phyloP scores from a whole-genome alignment of 1,140 invertebrate genomes.

The Zophobas atratus region DNA sequence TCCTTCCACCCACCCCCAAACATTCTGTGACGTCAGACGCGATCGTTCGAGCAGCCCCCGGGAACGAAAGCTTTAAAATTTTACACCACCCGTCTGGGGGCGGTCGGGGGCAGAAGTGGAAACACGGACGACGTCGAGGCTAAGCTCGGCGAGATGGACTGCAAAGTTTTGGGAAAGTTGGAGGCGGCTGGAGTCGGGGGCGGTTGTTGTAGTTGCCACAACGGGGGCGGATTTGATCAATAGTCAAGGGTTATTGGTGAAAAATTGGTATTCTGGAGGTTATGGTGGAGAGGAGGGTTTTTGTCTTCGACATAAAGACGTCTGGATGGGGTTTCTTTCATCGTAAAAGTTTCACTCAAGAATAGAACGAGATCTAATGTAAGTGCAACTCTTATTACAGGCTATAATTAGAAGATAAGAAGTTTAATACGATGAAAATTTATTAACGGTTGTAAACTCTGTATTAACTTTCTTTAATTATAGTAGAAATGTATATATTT shows the following conservation, averaged over 20 bases:
- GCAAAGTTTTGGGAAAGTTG: constrained; percentile 12
- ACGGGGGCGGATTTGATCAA: constrained; percentile 24
- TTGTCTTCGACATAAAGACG: constrained; percentile 9
- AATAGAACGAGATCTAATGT: too few species aligned
- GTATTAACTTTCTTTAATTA: too few species aligned
- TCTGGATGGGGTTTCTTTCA: constrained; percentile 1
- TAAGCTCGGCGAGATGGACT: constrained; percentile 14
- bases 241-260: not conserved
- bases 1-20: constrained; percentile 38
- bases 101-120: not conserved
- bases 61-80: constrained; percentile 37
- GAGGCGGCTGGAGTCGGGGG: constrained; percentile 6
- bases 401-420: too few species aligned
- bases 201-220: not conserved
- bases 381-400: too few species aligned
- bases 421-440: too few species aligned
- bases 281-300: not conserved
- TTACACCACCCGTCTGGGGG: constrained; percentile 5
- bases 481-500: too few species aligned
- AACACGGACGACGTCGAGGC: constrained; percentile 18
- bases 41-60: constrained; percentile 46
- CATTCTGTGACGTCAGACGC: constrained; percentile 38
- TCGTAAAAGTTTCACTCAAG: not conserved
- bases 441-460: too few species aligned
- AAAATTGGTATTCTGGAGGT: not conserved